Percentiles rank a stretch among this genome's conserved stretches.
phyloP scores from a whole-genome alignment of 2,888 invertebrate species.

The Synergus umbraculus region DNA sequence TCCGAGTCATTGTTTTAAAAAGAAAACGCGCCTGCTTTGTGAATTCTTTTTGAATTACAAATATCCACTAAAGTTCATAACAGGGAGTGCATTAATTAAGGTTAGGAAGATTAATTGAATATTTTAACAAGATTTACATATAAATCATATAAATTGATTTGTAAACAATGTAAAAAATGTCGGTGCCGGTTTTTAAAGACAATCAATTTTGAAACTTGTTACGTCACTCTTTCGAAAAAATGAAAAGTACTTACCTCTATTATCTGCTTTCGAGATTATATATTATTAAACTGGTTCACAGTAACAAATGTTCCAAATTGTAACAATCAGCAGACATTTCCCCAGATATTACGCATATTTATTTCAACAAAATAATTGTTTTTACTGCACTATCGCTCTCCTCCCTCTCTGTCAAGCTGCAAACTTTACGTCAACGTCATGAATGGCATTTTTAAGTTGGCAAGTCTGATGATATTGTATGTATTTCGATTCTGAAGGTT shows the following conservation, averaged over 20 bases:
- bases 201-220: conserved; percentile 20
- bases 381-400: neutral
- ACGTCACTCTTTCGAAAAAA: neutral
- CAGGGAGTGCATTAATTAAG: conserved; percentile 14
- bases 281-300: neutral
- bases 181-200: conserved; percentile 15
- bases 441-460: neutral
- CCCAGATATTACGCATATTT: neutral
- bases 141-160: conserved; percentile 10
- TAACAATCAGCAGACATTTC: neutral
- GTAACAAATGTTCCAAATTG: neutral
- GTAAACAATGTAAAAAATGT: conserved; percentile 5
- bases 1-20: neutral
- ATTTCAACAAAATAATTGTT: conserved; percentile 1
- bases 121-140: conserved; percentile 26
- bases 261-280: neutral
- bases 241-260: neutral
- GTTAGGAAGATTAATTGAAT: conserved; percentile 33
- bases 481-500: neutral
- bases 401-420: too few relatives aligned
- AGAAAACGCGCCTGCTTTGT: neutral
- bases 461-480: neutral
- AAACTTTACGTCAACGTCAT: too few relatives aligned
- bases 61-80: neutral
- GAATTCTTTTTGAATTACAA: neutral